Percentiles rank a stretch among this genome's conserved stretches.
Evolutionary conservation across 2,888 invertebrate species (phyloP).

Genomic region (Drosophila lutescens): DNA sequence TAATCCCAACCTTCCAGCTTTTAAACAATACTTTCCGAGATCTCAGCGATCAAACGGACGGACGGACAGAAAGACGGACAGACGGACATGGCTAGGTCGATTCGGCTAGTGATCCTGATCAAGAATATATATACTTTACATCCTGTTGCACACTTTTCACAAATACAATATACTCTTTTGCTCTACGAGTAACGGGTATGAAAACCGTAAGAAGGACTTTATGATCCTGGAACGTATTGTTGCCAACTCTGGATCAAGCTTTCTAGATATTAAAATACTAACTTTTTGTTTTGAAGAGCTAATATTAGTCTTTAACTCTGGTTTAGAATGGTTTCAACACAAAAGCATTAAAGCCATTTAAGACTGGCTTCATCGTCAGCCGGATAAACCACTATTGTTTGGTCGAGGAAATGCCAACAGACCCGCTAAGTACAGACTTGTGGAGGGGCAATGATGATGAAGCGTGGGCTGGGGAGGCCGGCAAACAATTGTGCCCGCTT

Average conservation of each 20-base stretch:
- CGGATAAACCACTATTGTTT: slow-evolving; percentile 30
- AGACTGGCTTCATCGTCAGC: slow-evolving; percentile 8
- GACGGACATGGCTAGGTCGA: too few relatives aligned
- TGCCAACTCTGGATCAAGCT: neutral
- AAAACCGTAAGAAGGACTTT: too few relatives aligned
- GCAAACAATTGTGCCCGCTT: slow-evolving; percentile 49
- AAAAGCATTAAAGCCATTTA: slow-evolving; percentile 19
- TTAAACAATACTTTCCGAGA: too few relatives aligned
- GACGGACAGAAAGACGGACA: too few relatives aligned
- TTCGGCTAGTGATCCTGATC: too few relatives aligned
- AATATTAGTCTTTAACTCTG: neutral
- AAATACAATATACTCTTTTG: too few relatives aligned
- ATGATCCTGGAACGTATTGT: neutral
- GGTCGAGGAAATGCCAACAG: slow-evolving; percentile 14
- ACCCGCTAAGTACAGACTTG: slow-evolving; percentile 27
- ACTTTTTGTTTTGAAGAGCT: neutral
- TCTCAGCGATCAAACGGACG: too few relatives aligned
- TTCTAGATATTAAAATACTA: too few relatives aligned
- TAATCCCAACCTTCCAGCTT: too few relatives aligned
- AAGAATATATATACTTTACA: too few relatives aligned
- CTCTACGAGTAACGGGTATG: too few relatives aligned
- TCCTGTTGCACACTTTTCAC: too few relatives aligned
- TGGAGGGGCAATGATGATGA: slow-evolving; percentile 14
- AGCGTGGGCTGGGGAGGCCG: slow-evolving; percentile 5
- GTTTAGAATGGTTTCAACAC: neutral